Conservation (phyloP, 1,140 invertebrate genomes). For the Delia radicum region DNA sequence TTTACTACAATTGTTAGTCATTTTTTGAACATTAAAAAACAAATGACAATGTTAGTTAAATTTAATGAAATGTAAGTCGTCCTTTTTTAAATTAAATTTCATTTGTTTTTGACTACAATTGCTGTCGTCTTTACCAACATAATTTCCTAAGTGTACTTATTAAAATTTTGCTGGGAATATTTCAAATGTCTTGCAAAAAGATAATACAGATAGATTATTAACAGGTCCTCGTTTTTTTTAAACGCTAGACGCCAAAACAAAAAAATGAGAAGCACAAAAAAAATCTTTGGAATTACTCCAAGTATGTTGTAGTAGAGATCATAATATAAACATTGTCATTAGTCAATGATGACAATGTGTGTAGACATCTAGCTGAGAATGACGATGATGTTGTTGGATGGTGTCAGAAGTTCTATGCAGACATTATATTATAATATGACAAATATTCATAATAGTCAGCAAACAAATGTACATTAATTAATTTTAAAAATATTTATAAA, state of each 20-base stretch:
- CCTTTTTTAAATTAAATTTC: too few relatives aligned
- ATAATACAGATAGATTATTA: conserved; percentile 18
- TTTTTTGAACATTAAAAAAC: too few relatives aligned
- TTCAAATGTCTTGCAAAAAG: neutral
- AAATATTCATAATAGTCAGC: neutral
- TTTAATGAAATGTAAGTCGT: too few relatives aligned
- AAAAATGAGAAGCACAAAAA: neutral
- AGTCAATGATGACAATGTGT: conserved; percentile 16
- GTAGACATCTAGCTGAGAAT: neutral
- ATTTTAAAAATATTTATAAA: neutral
- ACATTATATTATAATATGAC: neutral
- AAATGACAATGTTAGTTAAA: too few relatives aligned
- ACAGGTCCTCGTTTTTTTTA: neutral
- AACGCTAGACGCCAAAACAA: neutral
- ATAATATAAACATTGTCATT: conserved; percentile 15
- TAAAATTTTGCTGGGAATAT: too few relatives aligned
- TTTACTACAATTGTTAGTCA: too few relatives aligned
- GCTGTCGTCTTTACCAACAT: too few relatives aligned
- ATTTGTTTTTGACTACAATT: too few relatives aligned
- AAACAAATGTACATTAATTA: neutral
- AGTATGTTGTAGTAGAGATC: conserved; percentile 8
- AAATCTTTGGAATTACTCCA: conserved; percentile 21
- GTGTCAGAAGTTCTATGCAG: neutral
- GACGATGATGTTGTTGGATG: neutral
- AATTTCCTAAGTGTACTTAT: too few relatives aligned